Conservation (phyloP, 2,113 vertebrate species). For the Carollia perspicillata region DNA sequence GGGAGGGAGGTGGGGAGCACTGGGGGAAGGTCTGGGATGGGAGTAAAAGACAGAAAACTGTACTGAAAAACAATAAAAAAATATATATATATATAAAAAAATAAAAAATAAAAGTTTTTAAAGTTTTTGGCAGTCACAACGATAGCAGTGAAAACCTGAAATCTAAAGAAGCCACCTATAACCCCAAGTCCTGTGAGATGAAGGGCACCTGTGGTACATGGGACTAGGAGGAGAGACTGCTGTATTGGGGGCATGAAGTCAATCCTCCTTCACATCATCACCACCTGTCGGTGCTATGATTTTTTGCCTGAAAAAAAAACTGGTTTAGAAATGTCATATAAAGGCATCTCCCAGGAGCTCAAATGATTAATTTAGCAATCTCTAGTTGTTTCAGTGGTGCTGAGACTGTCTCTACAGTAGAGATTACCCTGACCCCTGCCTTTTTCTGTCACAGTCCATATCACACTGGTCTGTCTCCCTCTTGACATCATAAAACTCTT, state of each 20-base stretch:
- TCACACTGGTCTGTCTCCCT: neutral
- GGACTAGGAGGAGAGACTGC: neutral
- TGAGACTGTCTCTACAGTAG: neutral
- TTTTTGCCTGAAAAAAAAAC: neutral
- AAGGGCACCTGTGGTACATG: too few species aligned
- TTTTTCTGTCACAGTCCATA: neutral
- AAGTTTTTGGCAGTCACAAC: neutral
- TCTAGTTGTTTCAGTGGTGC: neutral
- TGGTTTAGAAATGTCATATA: neutral
- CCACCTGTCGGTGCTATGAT: neutral
- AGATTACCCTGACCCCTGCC: neutral
- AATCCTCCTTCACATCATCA: neutral
- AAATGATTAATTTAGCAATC: neutral
- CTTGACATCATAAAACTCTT: neutral
- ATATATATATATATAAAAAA: too few species aligned
- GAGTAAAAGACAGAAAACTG: too few species aligned
- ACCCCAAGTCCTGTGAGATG: neutral
- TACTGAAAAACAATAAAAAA: too few species aligned
- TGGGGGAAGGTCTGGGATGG: too few species aligned
- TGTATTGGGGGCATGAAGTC: neutral
- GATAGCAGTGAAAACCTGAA: neutral
- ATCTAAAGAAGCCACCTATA: neutral
- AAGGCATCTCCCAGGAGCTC: neutral
- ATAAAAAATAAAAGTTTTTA: neutral
- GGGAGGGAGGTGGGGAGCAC: too few species aligned